Evolutionary conservation across 2,797 vertebrate species (phyloP), one percentile per base, ranked within the genome.

Genomic region (Pyrocephalus nanus): DNA sequence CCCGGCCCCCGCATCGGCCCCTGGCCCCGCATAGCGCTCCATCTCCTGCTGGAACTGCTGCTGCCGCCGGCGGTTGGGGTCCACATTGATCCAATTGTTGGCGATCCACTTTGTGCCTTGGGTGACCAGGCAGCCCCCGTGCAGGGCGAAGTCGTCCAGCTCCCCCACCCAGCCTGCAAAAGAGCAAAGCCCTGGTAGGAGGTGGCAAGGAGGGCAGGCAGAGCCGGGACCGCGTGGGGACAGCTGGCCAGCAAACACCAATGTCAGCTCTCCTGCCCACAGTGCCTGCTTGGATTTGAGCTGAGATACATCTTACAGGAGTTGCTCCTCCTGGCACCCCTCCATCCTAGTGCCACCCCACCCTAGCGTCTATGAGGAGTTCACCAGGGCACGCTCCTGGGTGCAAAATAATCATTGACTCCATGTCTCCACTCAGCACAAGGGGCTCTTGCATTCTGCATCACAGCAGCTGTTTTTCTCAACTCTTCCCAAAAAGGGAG

Each of bases 41-140:
- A 98, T 98, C 91, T 98, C 98, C 96, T 98, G 98, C 97, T 99
- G 99, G 97, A 98, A 99, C 84, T 98, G 98, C 78, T 98, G 98
- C 97, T 99, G 99, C n/a, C 99, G 98, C 90, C 98, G 97, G 91
- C 98, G 98, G 97, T 99, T 99, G 15, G 99, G 99, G 95, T 99
- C 99, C 34, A 99, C 98, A 26, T 99, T 99, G 97, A 99, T 99
- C 99, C 99, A 99, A 97, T 99, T 99, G 98, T 99, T 99, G 89
- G 99, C 99, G 0, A 99, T 98, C 99, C 99, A 99, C 96, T 99
- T 99, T 53, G 98, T 99, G 79, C 99, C 99, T 10, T 96, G 97
- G 15, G 99, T 99, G 95, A 99, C 99, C 95, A 99, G 96, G 94
- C 99, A 99, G 92, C 99, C 99, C 25, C 99, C 99, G 3, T 99